Evolutionary conservation across 2,797 vertebrate species (phyloP), one percentile per base, ranked within the genome.

Genomic region (Neomorphus geoffroyi): DNA sequence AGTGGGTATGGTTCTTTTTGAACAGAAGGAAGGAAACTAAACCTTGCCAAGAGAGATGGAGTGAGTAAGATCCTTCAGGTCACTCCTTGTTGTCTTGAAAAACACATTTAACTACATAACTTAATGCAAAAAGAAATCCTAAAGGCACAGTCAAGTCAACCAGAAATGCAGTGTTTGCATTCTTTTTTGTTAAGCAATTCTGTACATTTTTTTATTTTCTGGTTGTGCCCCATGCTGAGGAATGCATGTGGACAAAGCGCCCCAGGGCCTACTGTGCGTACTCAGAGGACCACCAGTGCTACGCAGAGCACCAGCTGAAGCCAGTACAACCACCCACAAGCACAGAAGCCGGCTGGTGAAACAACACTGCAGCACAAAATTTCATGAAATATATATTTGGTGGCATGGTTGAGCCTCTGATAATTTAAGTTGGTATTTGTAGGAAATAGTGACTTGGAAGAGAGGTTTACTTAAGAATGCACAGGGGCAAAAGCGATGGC

Each of bases 171-270:
- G 61, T 43, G 24, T 64, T 65, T 72, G 46, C 7, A 21, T 64
- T 51, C 10, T 70, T 69, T 48, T 80, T 70, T 57, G 15, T 45
- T 37, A 86, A 86, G 15, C 3, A 32, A 9, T 39, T 50, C 18
- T 64, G 11, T 13, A 53, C 7, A 12, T 30, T n/a, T 77, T 85
- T 58, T 1, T 41, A 18, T 82, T 85, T 94, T 66, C 48, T 77
- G 23, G 45, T 37, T 61, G 8, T 19, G 7, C 15, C 37, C 45
- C 2, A 1, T 26, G 48, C 37, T 32, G 51, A 75, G 41, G 11
- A 86, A 28, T 3, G 1, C 0, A 0, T 7, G 22, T 17, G 43
- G 64, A 24, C 12, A 32, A 60, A 73, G 39, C 5, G 4, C 26
- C 11, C 43, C 4, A 21, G 77, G 12, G 14, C 46, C 13, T 26